Evolutionary conservation across 2,888 invertebrate species (phyloP).

Genomic region (Torymus tubicola): DNA sequence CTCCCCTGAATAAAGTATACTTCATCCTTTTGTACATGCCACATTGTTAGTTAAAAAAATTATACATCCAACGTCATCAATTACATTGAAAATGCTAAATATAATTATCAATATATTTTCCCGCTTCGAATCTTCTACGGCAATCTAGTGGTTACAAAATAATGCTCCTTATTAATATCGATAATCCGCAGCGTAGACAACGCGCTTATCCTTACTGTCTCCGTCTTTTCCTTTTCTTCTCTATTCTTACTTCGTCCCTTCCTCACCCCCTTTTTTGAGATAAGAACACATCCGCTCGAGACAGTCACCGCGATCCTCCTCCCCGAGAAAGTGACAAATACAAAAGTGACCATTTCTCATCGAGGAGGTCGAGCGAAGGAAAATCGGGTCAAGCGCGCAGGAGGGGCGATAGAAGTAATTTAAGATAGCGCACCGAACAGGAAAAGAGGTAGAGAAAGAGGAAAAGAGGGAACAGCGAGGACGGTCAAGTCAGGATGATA

Average conservation of each 20-base stretch:
- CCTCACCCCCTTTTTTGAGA: background rate
- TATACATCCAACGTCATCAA: too few relatives aligned
- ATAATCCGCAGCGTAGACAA: too few relatives aligned
- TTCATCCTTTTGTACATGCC: too few relatives aligned
- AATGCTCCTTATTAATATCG: too few relatives aligned
- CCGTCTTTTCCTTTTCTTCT: too few relatives aligned
- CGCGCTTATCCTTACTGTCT: too few relatives aligned
- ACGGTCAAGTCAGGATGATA: slow-evolving; percentile 16
- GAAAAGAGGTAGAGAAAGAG: background rate
- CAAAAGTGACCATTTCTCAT: slow-evolving; percentile 57
- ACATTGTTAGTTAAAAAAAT: too few relatives aligned
- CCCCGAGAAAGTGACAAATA: slow-evolving; percentile 43
- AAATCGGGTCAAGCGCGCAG: slow-evolving; percentile 54
- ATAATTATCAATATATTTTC: too few relatives aligned
- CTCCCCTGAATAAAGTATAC: background rate
- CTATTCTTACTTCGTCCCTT: background rate
- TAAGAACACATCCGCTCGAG: too few relatives aligned
- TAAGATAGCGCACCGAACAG: background rate
- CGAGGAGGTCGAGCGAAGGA: slow-evolving; percentile 38
- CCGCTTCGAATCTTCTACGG: too few relatives aligned
- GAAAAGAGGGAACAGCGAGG: background rate
- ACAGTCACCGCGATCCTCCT: background rate
- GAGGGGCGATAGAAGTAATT: background rate
- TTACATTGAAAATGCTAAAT: too few relatives aligned
- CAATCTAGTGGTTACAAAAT: too few relatives aligned